Base-by-base conservation (phyloP, 2,113 vertebrate genomes). In the Prochilodus magdalenae region DNA sequence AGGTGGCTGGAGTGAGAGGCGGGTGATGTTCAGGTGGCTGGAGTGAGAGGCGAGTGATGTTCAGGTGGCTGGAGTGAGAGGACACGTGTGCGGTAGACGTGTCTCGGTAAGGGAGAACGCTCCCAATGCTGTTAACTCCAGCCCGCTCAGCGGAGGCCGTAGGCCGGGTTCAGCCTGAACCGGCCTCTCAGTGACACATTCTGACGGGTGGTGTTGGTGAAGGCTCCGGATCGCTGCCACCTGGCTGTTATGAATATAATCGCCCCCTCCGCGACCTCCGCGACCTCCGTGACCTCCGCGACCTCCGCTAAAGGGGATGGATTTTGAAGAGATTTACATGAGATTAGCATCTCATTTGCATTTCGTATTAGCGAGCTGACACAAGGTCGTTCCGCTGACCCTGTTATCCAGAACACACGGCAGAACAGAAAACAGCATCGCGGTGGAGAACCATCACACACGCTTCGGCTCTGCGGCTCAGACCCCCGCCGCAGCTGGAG, bases 321-420 rank as follows among this genome's bases (percentile, higher is more conserved):
- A 63, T 63, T 63, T 63, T 8, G 60, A 14, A 27, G 60, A 26
- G n/a, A 63, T 24, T 63, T 63, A 29, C 60, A 63, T 63, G n/a
- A 63, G 24, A 27, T 63, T 27, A 63, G 60, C n/a, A 27, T 63
- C 60, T 29, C 60, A 27, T 63, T 63, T 63, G 60, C 60, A 63
- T 27, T 63, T 26, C n/a, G 26, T 26, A 14, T 63, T 27, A 63
- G 60, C 60, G 16, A 63, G 24, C 2, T 63, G 60, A 63, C 24
- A 13, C 24, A 26, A 63, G 24, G 51, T 53, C 24, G 8, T 27
- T 63, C 12, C 26, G 11, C 13, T 14, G n/a, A 26, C 24, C 24
- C n/a, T 63, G n/a, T 53, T 53, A 16, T 53, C 51, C 51, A 18
- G 51, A 53, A 53, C 51, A 63, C 60, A 63, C 24, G 14, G 60